phyloP scores from a whole-genome alignment of 2,888 invertebrate species.

The Syrista parreyssii region DNA sequence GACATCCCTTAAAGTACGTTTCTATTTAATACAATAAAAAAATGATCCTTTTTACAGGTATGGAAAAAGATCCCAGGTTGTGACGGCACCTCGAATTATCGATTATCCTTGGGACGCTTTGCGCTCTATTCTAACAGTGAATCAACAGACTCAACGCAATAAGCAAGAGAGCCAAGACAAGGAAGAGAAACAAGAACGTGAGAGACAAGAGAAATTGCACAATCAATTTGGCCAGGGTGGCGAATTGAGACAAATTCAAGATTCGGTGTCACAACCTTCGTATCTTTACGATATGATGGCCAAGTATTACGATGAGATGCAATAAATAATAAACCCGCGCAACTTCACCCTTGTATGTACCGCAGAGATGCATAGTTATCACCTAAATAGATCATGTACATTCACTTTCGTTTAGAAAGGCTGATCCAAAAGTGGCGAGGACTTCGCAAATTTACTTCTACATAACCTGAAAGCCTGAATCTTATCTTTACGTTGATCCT shows the following conservation, averaged over 20 bases:
- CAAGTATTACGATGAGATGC: constrained; percentile 36
- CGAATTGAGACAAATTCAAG: background rate
- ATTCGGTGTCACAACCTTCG: constrained; percentile 12
- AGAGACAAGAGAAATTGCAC: background rate
- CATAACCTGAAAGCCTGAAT: no score
- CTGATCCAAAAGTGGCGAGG: no score
- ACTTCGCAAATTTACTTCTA: no score
- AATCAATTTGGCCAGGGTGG: no score
- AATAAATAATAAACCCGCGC: constrained; percentile 28
- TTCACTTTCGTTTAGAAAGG: no score
- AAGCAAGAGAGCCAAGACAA: constrained; percentile 7
- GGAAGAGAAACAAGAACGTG: constrained; percentile 14
- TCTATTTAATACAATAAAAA: no score
- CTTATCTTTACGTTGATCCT: no score
- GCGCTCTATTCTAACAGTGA: constrained; percentile 30
- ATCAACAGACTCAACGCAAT: constrained; percentile 14
- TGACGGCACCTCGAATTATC: constrained; percentile 10
- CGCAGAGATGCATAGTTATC: no score
- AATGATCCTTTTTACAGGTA: constrained; percentile 35
- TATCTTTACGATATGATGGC: constrained; percentile 25
- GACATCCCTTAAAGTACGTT: no score
- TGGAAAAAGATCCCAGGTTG: constrained; percentile 44
- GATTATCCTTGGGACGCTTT: constrained; percentile 34
- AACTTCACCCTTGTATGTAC: no score
- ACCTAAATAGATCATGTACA: no score